Evolutionary conservation across 2,888 invertebrate genomes (phyloP).

Genomic region (Epirrita christyi): DNA sequence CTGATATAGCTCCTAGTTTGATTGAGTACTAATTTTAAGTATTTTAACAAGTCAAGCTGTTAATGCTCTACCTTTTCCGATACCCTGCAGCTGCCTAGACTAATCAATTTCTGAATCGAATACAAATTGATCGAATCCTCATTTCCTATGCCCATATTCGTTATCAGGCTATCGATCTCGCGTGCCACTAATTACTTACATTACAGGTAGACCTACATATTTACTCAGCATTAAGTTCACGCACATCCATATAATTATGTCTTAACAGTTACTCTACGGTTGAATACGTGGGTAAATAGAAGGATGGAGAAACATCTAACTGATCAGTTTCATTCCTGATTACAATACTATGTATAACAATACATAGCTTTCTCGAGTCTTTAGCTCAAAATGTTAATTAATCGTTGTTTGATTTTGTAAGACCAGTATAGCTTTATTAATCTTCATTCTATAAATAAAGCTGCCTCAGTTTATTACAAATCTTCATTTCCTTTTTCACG

Average conservation of each 20-base stretch:
- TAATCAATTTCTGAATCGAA: conserved; percentile 19
- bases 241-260: conserved; percentile 38
- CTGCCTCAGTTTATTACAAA: too few relatives aligned
- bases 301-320: conserved; percentile 33
- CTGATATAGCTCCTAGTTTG: too few relatives aligned
- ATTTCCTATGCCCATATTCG: conserved; percentile 27
- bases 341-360: conserved; percentile 2
- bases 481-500: too few relatives aligned
- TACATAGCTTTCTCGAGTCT: too few relatives aligned
- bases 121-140: conserved; percentile 20
- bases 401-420: too few relatives aligned
- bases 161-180: conserved; percentile 33
- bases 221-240: conserved; percentile 39
- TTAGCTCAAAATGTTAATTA: too few relatives aligned
- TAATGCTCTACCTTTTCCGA: background rate
- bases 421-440: too few relatives aligned
- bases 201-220: conserved; percentile 37
- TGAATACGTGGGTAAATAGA: conserved; percentile 36
- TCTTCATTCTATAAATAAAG: too few relatives aligned
- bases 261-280: conserved; percentile 38
- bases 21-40: background rate
- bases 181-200: conserved; percentile 34
- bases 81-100: background rate
- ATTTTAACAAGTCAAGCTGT: too few relatives aligned
- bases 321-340: conserved; percentile 4